phyloP scores from a whole-genome alignment of 92 coral and sea anemone species.

The Parazoanthus atlanticus region DNA sequence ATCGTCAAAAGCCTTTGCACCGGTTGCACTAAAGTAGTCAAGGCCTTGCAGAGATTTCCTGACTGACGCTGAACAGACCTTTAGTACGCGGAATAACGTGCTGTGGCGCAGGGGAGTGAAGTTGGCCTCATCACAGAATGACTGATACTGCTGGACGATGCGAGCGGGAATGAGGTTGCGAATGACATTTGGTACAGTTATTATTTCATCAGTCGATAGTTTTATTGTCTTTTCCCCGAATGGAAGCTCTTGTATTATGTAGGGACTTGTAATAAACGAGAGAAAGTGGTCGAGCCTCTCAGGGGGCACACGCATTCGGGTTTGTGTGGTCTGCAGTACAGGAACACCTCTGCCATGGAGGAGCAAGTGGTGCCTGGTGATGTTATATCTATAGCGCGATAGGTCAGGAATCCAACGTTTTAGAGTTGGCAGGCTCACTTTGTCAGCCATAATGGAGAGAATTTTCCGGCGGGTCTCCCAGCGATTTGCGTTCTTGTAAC shows the following conservation, averaged over 20 bases:
- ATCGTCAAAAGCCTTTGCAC: neutral
- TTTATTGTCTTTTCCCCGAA: neutral
- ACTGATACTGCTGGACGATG: neutral
- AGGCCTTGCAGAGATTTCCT: neutral
- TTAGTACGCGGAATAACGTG: neutral
- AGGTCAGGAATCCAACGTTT: neutral
- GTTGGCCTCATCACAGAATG: neutral
- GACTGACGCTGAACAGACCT: neutral
- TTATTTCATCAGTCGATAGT: neutral
- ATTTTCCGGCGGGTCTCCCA: neutral
- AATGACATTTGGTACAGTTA: neutral
- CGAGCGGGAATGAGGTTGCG: conserved; percentile 2
- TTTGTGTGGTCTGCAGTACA: neutral
- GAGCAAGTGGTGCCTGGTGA: neutral
- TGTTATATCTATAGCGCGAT: neutral
- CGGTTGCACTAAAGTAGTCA: neutral
- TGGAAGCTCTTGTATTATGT: conserved; percentile 2
- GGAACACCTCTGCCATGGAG: neutral
- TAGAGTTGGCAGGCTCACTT: neutral
- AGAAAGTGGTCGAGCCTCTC: neutral
- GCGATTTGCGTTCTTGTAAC: neutral
- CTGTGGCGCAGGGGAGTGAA: neutral
- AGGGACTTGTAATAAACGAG: neutral
- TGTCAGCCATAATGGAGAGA: neutral
- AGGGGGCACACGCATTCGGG: neutral